Evolutionary conservation across 2,797 vertebrate species (phyloP).

Genomic region (Bradypodion pumilum): DNA sequence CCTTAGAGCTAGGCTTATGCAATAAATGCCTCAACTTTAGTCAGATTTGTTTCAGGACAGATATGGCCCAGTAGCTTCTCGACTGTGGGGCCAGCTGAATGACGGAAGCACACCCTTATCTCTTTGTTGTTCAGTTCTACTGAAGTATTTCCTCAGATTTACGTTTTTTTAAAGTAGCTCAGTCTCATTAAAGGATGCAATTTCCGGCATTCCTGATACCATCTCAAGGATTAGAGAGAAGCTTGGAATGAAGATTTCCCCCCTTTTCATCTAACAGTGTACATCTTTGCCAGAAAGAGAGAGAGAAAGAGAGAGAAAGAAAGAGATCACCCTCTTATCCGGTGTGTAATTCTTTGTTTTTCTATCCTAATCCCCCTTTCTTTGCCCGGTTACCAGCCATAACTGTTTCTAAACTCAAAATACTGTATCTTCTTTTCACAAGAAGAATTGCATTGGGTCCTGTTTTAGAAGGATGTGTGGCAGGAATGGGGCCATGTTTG

Average conservation of each 20-base stretch:
- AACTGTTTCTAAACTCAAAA: neutral
- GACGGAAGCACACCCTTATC: conserved; percentile 3
- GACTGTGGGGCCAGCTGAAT: too few relatives aligned
- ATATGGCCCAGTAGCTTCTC: neutral
- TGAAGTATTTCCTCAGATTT: conserved; percentile 18
- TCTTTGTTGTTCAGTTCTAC: conserved; percentile 9
- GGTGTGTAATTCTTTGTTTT: neutral
- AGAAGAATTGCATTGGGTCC: too few relatives aligned
- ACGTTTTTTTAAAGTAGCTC: conserved; percentile 8
- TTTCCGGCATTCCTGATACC: conserved; percentile 39
- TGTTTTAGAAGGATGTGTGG: too few relatives aligned
- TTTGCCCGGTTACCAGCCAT: neutral
- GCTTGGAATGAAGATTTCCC: neutral
- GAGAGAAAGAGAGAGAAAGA: too few relatives aligned
- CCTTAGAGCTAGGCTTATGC: neutral
- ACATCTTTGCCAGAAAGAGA: neutral
- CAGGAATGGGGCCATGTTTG: too few relatives aligned
- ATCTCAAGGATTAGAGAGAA: conserved; percentile 27
- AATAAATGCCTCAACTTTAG: conserved; percentile 13
- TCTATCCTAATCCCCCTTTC: neutral
- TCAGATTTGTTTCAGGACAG: neutral
- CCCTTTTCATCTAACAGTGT: neutral
- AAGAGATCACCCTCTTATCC: neutral
- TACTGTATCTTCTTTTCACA: too few relatives aligned
- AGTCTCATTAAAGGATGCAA: conserved; percentile 36